These are phyloP conservation scores for Dugesia japonica DNA, from an alignment of 2,888 invertebrate species.

Conservation along the genomic window DNA sequence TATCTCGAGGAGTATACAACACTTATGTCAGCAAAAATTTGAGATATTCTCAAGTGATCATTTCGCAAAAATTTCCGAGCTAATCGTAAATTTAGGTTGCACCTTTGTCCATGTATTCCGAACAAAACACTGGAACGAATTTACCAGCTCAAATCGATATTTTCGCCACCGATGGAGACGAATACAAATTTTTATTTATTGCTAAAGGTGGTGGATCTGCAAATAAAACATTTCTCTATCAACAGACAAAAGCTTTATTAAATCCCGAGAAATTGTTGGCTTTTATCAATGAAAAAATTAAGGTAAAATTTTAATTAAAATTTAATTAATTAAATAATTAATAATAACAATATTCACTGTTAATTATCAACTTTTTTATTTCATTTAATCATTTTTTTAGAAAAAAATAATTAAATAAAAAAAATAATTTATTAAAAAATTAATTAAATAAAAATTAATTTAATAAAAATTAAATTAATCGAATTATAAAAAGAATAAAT, in stretches of 20 bases:
- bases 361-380: no score
- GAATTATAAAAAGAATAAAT: no score
- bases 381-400: no score
- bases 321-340: no score
- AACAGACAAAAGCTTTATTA: conserved; percentile 47
- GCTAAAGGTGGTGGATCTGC: conserved; percentile 49
- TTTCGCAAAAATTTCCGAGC: not conserved
- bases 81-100: conserved; percentile 40
- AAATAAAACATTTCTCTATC: conserved; percentile 47
- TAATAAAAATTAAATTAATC: no score
- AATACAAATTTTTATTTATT: conserved; percentile 47
- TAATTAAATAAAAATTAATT: no score
- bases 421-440: no score
- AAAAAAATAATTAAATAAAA: no score
- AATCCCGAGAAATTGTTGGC: conserved; percentile 44
- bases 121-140: conserved; percentile 47
- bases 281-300: conserved; percentile 47
- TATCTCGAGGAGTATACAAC: conserved; percentile 47
- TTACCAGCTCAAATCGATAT: conserved; percentile 48
- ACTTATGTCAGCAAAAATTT: conserved; percentile 46
- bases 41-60: conserved; percentile 45
- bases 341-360: not conserved
- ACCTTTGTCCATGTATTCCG: conserved; percentile 46
- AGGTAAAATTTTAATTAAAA: no score
- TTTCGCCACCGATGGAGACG: conserved; percentile 42